Evolutionary conservation across 37 sponge, comb jelly and placozoan species (phyloP), one percentile per base, ranked within the genome.

Genomic region (Beroe forskalii): DNA sequence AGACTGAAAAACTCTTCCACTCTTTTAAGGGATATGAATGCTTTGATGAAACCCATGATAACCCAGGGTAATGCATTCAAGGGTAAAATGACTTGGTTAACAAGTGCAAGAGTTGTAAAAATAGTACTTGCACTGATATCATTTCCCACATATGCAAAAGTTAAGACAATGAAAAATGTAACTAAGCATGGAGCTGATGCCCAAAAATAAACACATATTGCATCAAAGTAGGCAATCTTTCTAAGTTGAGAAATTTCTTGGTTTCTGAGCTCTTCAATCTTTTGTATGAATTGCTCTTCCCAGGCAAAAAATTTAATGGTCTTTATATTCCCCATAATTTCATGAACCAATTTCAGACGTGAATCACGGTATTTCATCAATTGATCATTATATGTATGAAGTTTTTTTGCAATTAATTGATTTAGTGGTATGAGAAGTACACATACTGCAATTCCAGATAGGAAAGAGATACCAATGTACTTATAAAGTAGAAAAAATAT

Each of bases 21-120:
- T 80, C 99, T 86, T 89, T 94, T 94, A 36, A 94, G 48, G 1
- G 99, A 98, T 32, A 98, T 95, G 95, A 97, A 95, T 6, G 97
- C 95, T 92, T 96, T 95, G 66, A 95, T 80, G 27, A 98, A 92
- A 4, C 99, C 97, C 91, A 95, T 95, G 90, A 98, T 93, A 35
- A 98, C 99, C 97, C 97, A 95, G 4, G 99, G 99, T 72, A 96
- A 95, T 27, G 97, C 99, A 86, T 98, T 98, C 55, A 98, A 93
- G 0, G 99, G 99, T 62, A 92, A 90, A 43, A 96, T 96, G 25
- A 98, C 93, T 24, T 96, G 94, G 62, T 91, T 94, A 92, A 98
- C 96, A 90, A 98, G 75, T 43, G 99, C 93, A 33, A 98, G 66
- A 89, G 97, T 96, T 0, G 99, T 98, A 91, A 98, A 98, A 25